These are phyloP conservation scores for Bombus waltoni DNA, from an alignment of 1,140 invertebrate genomes.

Conservation along the genomic window DNA sequence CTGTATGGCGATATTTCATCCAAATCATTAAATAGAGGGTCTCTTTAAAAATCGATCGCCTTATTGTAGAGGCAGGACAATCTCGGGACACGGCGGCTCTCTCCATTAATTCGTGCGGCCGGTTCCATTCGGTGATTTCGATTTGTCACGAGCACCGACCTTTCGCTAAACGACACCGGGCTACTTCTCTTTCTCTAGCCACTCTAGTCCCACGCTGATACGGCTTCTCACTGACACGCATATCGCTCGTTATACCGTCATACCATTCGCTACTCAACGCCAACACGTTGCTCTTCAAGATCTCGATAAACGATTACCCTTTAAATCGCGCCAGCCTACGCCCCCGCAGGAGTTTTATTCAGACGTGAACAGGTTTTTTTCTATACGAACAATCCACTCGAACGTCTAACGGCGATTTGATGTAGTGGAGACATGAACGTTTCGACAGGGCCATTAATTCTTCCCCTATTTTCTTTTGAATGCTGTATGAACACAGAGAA, in stretches of 20 bases:
- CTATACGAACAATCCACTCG: background rate
- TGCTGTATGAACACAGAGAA: too few relatives aligned
- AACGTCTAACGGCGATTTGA: too few relatives aligned
- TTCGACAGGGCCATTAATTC: background rate
- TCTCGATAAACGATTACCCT: background rate
- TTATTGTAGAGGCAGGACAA: background rate
- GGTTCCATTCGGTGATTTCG: background rate
- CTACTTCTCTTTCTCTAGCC: background rate
- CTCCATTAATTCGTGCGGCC: background rate
- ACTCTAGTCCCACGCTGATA: background rate
- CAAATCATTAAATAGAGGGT: too few relatives aligned
- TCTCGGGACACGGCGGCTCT: background rate
- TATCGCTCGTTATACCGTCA: conserved; percentile 17
- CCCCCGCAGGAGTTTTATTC: background rate
- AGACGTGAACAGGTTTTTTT: background rate
- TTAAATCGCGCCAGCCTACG: background rate
- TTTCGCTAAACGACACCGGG: background rate
- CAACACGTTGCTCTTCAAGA: conserved; percentile 6
- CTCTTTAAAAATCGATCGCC: conserved; percentile 2
- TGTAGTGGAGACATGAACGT: background rate
- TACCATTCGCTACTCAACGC: background rate
- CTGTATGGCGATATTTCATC: too few relatives aligned
- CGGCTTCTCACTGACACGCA: background rate
- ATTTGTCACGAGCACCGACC: conserved; percentile 4
- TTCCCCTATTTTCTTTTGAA: too few relatives aligned